phyloP scores from a whole-genome alignment of 1,140 invertebrate genomes.

The Ooceraea biroi region DNA sequence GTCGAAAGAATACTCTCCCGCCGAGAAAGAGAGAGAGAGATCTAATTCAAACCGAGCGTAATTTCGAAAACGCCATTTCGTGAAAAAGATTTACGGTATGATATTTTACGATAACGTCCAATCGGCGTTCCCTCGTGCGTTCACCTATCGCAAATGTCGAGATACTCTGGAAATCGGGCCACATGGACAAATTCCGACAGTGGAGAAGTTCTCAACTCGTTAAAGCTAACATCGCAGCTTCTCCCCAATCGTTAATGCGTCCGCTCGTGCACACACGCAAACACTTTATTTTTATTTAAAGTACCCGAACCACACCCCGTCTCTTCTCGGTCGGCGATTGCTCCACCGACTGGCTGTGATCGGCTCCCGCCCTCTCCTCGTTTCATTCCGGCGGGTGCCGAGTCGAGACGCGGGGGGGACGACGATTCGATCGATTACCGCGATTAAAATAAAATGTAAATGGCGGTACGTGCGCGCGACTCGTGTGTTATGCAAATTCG shows the following conservation, averaged over 20 bases:
- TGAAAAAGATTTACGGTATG: not conserved
- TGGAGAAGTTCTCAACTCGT: slow-evolving; percentile 74
- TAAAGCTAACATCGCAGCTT: slow-evolving; percentile 77
- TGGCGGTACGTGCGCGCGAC: slow-evolving; percentile 76
- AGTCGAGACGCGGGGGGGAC: not conserved
- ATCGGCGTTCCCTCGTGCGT: not conserved
- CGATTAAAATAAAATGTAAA: slow-evolving; percentile 87
- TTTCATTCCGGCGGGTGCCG: slow-evolving; percentile 77
- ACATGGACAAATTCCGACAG: slow-evolving; percentile 2
- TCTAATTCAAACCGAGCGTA: not conserved
- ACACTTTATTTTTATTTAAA: slow-evolving; percentile 86
- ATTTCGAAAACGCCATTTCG: not conserved
- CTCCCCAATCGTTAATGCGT: slow-evolving; percentile 85
- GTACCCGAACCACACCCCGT: slow-evolving; percentile 68
- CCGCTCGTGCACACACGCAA: slow-evolving; percentile 75
- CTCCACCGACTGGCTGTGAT: slow-evolving; percentile 14
- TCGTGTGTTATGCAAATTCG: slow-evolving; percentile 86
- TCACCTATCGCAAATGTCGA: not conserved
- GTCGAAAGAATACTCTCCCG: not conserved
- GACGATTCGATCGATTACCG: slow-evolving; percentile 85
- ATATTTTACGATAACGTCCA: not conserved
- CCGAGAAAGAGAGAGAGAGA: not conserved
- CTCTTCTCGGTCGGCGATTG: slow-evolving; percentile 35
- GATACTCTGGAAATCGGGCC: not conserved
- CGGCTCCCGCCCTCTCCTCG: slow-evolving; percentile 24